A percentile compares a stretch with the other conserved stretches of the same genome.
Conservation (phyloP, 2,797 vertebrate genomes). For the Lepilemur ruficaudatus region DNA sequence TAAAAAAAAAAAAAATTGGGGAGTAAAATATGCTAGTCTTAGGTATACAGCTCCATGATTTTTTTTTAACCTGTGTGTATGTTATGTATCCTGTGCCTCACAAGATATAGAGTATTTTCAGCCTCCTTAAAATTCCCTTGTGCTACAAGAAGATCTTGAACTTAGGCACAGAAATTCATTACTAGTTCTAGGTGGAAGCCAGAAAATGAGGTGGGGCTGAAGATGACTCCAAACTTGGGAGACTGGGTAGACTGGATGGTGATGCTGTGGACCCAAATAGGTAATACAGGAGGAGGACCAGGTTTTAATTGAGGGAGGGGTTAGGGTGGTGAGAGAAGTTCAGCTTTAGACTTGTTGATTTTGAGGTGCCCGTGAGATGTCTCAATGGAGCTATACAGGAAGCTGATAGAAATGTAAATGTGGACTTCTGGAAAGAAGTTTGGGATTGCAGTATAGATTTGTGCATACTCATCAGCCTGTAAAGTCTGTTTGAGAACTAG, state of each 20-base stretch:
- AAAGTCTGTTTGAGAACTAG: neutral
- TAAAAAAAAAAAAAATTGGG: neutral
- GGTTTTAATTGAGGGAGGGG: neutral
- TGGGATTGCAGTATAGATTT: neutral
- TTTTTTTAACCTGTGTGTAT: neutral
- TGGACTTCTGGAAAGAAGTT: neutral
- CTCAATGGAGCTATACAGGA: neutral
- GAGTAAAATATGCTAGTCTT: neutral
- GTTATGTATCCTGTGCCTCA: neutral
- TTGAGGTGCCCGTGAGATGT: neutral
- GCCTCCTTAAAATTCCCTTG: neutral
- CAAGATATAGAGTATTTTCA: neutral
- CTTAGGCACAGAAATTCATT: neutral
- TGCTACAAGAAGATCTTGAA: constrained; percentile 4
- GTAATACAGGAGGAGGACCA: neutral
- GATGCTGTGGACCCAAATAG: neutral
- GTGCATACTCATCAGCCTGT: neutral
- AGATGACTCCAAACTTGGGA: constrained; percentile 42
- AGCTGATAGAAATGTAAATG: neutral
- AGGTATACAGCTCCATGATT: neutral
- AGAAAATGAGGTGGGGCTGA: constrained; percentile 36
- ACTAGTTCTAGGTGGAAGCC: neutral
- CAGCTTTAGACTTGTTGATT: neutral
- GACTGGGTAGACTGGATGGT: constrained; percentile 25
- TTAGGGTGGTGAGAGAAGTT: neutral